Evolutionary conservation across 2,113 vertebrate genomes (phyloP), one percentile per base, ranked within the genome.

Genomic region (Pampusana beccarii): DNA sequence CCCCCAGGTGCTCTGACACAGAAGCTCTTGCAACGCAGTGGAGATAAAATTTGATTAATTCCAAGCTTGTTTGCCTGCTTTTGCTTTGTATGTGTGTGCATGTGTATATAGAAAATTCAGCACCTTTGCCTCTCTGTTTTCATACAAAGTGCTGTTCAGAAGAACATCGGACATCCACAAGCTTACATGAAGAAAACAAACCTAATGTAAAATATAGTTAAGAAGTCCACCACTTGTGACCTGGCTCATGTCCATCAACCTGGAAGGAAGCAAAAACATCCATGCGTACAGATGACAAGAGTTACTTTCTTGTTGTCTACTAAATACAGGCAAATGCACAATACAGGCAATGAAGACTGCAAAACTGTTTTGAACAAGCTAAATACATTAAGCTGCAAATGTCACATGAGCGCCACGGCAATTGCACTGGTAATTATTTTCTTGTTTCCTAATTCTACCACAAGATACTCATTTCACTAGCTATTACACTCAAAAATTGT

Each of bases 391-490:
- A 70, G 83, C 11, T 69, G 26, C 66, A 74, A 26, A 40, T 62
- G 70, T 64, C 71, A 61, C 92, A 38, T 29, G 60, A 92, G 74
- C 95, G 40, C n/a, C 57, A 77, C 4, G 7, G 74, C 65, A 86
- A 80, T 69, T 58, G 40, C 42, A 11, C 57, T 80, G 42, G 57
- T 80, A 93, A 84, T 80, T 89, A 83, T 85, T 95, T 96, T 89
- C 50, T 53, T 66, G 34, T 84, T 86, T 95, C 48, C 57, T 94
- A 65, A 79, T 89, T 90, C 67, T 80, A 65, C 70, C 90, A 78
- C 60, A 66, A 94, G 86, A 81, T n/a, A 86, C 38, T 70, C 2
- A 86, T 91, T 88, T 93, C 86, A 92, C 84, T 86, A 83, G 67
- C 61, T 94, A 70, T 90, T 86, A 82, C 79, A 54, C 24, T 89